phyloP scores from a whole-genome alignment of 2,888 invertebrate species.

The Alviniconcha strummeri region DNA sequence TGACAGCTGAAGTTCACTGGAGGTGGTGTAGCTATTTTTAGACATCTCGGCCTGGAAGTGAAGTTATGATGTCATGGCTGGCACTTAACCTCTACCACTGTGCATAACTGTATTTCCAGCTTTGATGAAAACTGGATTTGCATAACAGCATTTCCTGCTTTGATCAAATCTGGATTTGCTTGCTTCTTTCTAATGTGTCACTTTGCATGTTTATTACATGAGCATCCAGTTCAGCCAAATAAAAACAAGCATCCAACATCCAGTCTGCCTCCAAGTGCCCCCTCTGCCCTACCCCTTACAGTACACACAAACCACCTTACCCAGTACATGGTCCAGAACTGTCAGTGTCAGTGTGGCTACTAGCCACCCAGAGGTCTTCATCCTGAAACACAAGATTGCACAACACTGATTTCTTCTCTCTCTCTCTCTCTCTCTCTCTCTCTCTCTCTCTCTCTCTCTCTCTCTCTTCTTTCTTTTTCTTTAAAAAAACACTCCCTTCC shows the following conservation, averaged over 20 bases:
- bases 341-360: neutral
- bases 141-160: too few relatives aligned
- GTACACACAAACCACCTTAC: too few relatives aligned
- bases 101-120: too few relatives aligned
- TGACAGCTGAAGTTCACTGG: neutral
- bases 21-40: neutral
- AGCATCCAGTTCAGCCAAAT: too few relatives aligned
- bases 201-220: too few relatives aligned
- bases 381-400: neutral
- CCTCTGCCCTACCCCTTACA: too few relatives aligned
- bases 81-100: neutral
- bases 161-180: too few relatives aligned
- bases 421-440: neutral
- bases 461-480: neutral
- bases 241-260: too few relatives aligned
- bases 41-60: neutral
- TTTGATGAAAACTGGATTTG: too few relatives aligned
- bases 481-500: neutral
- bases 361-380: constrained; percentile 5
- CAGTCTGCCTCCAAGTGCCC: too few relatives aligned
- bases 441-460: neutral
- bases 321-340: neutral
- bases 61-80: neutral
- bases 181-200: too few relatives aligned
- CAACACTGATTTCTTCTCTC: neutral